Conservation (phyloP, 1,140 invertebrate genomes). For the Drosophila kepulauana region DNA sequence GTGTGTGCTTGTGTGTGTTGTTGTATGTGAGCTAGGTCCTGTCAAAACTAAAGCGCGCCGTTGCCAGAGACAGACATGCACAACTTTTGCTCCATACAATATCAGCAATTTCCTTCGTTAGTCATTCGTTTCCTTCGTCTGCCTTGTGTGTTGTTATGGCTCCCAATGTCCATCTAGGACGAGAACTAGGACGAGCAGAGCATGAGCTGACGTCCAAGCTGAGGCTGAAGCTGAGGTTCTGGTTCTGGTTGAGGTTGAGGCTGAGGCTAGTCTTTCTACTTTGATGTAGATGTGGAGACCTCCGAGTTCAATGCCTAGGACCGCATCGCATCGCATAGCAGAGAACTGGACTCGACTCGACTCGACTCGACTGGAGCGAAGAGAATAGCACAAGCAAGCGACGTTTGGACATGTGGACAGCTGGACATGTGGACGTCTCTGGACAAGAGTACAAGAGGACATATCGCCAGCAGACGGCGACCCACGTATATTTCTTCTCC, state of each 20-base stretch:
- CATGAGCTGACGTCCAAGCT: neutral
- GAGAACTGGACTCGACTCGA: constrained; percentile 7
- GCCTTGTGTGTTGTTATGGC: constrained; percentile 74
- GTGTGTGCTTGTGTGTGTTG: constrained; percentile 13
- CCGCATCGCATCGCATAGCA: neutral
- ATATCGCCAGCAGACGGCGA: constrained; percentile 70
- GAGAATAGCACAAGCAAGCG: constrained; percentile 37
- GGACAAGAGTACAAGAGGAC: constrained; percentile 75
- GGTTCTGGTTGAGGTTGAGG: neutral
- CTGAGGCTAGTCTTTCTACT: constrained; percentile 64
- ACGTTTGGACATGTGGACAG: constrained; percentile 51
- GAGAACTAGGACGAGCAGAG: constrained; percentile 1
- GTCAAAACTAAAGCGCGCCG: constrained; percentile 80
- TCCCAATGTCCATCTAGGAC: constrained; percentile 43
- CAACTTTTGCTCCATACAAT: constrained; percentile 81
- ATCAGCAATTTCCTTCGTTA: constrained; percentile 84
- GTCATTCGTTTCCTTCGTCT: constrained; percentile 80
- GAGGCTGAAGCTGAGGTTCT: neutral
- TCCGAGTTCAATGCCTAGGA: constrained; percentile 58
- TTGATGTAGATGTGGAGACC: constrained; percentile 72
- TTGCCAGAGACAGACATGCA: constrained; percentile 74
- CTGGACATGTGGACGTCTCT: constrained; percentile 55
- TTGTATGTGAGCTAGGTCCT: constrained; percentile 56
- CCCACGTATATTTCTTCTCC: constrained; percentile 67
- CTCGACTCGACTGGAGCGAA: neutral